A percentile compares a stretch with the other conserved stretches of the same genome.
Conservation (phyloP, 2,888 invertebrate genomes). For the Liopterus haemorrhoidalis region DNA sequence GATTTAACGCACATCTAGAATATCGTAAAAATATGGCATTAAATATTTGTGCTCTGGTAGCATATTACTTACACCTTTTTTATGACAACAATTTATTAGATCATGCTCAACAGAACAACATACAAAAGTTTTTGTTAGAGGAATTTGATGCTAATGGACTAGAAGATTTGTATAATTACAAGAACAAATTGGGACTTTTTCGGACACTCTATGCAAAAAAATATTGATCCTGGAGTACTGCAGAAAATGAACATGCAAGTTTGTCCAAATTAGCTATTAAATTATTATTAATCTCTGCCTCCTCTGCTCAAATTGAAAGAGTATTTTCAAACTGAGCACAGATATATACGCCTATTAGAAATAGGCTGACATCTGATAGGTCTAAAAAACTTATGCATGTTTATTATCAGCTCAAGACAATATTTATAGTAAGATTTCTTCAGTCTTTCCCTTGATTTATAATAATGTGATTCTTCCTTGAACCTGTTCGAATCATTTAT, state of each 20-base stretch:
- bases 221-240: constrained; percentile 4
- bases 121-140: constrained; percentile 13
- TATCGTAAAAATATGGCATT: background rate
- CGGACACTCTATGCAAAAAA: constrained; percentile 5
- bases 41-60: constrained; percentile 9
- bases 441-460: too few species aligned
- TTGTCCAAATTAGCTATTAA: constrained; percentile 18
- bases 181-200: constrained; percentile 1
- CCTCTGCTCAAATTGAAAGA: constrained; percentile 23
- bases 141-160: constrained; percentile 13
- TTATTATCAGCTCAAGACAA: too few species aligned
- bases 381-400: too few species aligned
- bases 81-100: background rate
- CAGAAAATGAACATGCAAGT: constrained; percentile 3
- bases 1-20: constrained; percentile 10
- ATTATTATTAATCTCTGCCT: constrained; percentile 18
- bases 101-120: constrained; percentile 10
- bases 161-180: constrained; percentile 14
- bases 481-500: too few species aligned
- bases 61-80: constrained; percentile 15
- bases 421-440: too few species aligned
- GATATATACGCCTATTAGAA: too few species aligned
- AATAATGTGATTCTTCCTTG: too few species aligned
- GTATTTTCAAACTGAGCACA: constrained; percentile 20
- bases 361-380: too few species aligned